Conservation (phyloP, 2,797 vertebrate species). For the Pantherophis vulpinus region DNA sequence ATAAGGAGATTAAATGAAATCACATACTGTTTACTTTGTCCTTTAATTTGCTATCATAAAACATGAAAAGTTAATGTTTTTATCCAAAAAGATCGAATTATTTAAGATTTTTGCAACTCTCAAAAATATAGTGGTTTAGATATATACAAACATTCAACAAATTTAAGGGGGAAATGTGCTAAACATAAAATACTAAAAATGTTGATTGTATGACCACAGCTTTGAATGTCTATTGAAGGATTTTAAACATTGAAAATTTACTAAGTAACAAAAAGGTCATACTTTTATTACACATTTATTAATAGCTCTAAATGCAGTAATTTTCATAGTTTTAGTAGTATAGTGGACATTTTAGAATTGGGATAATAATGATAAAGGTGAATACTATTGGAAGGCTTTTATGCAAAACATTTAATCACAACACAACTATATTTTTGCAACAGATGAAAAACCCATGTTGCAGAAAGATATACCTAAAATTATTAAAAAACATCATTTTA, state of each 20-base stretch:
- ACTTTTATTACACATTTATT: constrained; percentile 51
- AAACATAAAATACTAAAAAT: constrained; percentile 51
- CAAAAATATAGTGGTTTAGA: constrained; percentile 59
- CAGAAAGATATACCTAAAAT: constrained; percentile 47
- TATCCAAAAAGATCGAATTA: constrained; percentile 25
- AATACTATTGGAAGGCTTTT: constrained; percentile 23
- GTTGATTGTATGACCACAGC: constrained; percentile 39
- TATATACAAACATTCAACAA: constrained; percentile 40
- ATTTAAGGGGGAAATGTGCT: constrained; percentile 45
- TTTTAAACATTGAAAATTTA: constrained; percentile 24
- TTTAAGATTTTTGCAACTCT: constrained; percentile 57
- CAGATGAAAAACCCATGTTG: constrained; percentile 46
- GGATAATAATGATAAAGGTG: constrained; percentile 24
- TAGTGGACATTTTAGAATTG: constrained; percentile 36
- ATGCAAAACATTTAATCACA: constrained; percentile 49
- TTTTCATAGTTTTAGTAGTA: constrained; percentile 41
- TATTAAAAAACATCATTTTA: constrained; percentile 55
- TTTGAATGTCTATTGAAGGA: constrained; percentile 17
- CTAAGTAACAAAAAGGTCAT: constrained; percentile 45
- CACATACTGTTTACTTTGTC: constrained; percentile 34
- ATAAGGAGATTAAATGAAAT: neutral
- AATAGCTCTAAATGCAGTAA: constrained; percentile 51
- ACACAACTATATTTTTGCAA: constrained; percentile 48
- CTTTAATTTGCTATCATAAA: constrained; percentile 68
- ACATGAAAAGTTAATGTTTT: constrained; percentile 52